These are phyloP conservation scores for Pseudochaenichthys georgianus DNA, from an alignment of 2,797 vertebrate genomes.

Conservation along the genomic window DNA sequence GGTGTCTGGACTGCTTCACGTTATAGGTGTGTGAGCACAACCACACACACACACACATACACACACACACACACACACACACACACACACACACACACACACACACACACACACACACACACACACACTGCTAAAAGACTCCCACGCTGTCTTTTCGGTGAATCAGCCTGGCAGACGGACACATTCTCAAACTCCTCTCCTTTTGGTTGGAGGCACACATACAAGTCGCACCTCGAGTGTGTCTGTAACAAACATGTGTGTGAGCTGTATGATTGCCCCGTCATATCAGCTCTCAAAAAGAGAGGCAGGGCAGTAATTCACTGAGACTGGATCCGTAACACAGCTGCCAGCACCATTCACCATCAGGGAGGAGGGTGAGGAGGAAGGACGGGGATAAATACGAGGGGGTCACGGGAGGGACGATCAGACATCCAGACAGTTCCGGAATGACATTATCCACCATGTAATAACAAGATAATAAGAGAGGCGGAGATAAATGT, in stretches of 20 bases:
- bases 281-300: conserved; percentile 71
- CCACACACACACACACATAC: conserved; percentile 13
- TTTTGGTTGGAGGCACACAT: conserved; percentile 79
- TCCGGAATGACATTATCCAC: conserved; percentile 67
- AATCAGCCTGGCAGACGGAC: conserved; percentile 56
- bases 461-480: conserved; percentile 64
- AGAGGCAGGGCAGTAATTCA: conserved; percentile 71
- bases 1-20: conserved; percentile 93
- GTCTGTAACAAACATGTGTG: conserved; percentile 69
- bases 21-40: conserved; percentile 87
- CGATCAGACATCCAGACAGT: conserved; percentile 60
- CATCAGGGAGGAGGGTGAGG: conserved; percentile 67
- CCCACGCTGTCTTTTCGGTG: conserved; percentile 53
- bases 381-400: conserved; percentile 78
- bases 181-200: conserved; percentile 52
- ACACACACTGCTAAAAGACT: conserved; percentile 48
- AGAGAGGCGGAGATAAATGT: conserved; percentile 55
- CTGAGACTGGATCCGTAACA: conserved; percentile 80
- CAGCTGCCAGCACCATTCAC: conserved; percentile 71
- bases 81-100: conserved; percentile 9
- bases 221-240: conserved; percentile 64
- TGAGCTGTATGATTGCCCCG: conserved; percentile 59
- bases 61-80: conserved; percentile 23
- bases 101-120: conserved; percentile 29
- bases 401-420: conserved; percentile 59